Conservation (phyloP, 2,888 invertebrate species). For the Fissipunctia ypsillon region DNA sequence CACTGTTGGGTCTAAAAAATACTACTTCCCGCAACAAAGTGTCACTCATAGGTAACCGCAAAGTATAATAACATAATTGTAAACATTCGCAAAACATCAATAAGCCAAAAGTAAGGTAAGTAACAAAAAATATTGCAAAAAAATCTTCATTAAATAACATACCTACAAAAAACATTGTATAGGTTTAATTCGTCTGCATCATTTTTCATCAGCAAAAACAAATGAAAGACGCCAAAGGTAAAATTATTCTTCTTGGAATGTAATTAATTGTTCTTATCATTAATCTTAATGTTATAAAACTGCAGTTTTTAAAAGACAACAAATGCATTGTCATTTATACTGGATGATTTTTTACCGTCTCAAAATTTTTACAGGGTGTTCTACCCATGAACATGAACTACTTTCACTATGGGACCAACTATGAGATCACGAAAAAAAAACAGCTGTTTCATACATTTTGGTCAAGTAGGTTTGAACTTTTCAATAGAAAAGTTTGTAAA, state of each 20-base stretch:
- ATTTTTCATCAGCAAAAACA: not conserved
- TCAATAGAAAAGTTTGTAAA: too few relatives aligned
- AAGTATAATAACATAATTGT: not conserved
- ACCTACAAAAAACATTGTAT: not conserved
- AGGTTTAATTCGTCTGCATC: not conserved
- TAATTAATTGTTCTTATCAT: not conserved
- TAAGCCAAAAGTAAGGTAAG: not conserved
- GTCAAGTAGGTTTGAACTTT: too few relatives aligned
- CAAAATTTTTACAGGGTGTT: too few relatives aligned
- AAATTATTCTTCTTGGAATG: not conserved
- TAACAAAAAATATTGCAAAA: not conserved
- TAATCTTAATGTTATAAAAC: not conserved
- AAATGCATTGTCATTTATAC: too few relatives aligned
- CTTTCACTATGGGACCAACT: too few relatives aligned
- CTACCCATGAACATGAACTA: too few relatives aligned
- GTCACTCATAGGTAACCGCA: not conserved
- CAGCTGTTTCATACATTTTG: too few relatives aligned
- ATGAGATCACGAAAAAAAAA: too few relatives aligned
- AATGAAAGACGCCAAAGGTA: slow-evolving; percentile 10
- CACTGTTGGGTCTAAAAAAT: not conserved
- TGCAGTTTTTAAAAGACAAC: not conserved
- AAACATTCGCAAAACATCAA: too few relatives aligned
- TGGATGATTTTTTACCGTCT: too few relatives aligned
- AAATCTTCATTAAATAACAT: not conserved
- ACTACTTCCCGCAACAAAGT: not conserved